Base-by-base conservation (phyloP, 35 echinoderm and acorn worm species). In the Ptychodera flava region DNA sequence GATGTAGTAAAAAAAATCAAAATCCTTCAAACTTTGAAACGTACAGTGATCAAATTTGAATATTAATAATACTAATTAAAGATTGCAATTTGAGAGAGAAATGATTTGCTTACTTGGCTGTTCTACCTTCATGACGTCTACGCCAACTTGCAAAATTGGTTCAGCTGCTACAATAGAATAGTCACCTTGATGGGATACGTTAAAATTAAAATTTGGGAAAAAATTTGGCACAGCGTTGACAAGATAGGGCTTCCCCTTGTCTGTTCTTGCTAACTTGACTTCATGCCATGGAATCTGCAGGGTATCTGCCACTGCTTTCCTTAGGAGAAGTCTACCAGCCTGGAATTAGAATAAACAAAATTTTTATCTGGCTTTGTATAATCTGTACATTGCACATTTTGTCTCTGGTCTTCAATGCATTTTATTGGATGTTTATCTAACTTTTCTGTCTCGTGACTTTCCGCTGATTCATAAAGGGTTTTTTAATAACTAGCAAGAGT, bases 121-220 rank as follows among this genome's bases (percentile, higher is more conserved):
- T 31, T 87, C 88, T 53, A 99, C 96, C 31, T 92, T 90, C 96
- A 99, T 99, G 16, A 99, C 92, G 90, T 99, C 96, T 83, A 99
- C 80, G 1, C 92, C 96, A 92, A 92, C 94, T 0, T n/a, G 80
- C 78, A 78, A 84, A 28, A 87, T 86, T 30, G 77, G 81, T 79
- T 99, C 96, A 22, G 91, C 85, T 15, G 93, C 96, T 78, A 99
- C 77, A 10, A 99, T 92, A 34, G 91, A 88, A 85, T 85, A 94
- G 37, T 94, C 93, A 0, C 96, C 96, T 37, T 92, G 90, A 85
- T 99, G 96, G 29, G 96, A 94, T 33, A 88, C 85, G 52, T 99
- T 99, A 76, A 99, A 99, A 82, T 93, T 92, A 38, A 99, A 94
- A 84, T 53, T 86, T 85, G 0, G 89, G 64, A 29, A 87, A 31